Evolutionary conservation across 2,797 vertebrate genomes (phyloP), one percentile per base, ranked within the genome.

Genomic region (Siniperca undulata): DNA sequence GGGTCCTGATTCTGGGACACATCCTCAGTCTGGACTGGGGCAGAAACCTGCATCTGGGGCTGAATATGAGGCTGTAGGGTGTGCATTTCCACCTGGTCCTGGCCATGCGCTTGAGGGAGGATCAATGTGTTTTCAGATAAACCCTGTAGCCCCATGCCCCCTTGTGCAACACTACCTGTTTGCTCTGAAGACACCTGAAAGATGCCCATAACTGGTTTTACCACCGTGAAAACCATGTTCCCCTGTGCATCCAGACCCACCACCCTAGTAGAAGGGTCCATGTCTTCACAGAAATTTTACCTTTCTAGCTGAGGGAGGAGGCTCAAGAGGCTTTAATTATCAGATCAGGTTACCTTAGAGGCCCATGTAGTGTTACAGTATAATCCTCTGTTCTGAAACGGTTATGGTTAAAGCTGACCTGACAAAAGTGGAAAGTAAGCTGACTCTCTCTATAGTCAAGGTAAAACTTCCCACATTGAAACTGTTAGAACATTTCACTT

Each of bases 191-290:
- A 76, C 27, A 95, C 87, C 62, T 95, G 95, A 30, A 94, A 94
- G 82, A 94, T 92, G 30, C 94, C 85, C 95, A 95, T 93, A 2
- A 95, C 92, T 3, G 95, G 94, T 70, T 95, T 95, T 3, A 94
- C 94, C 52, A 95, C 89, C 0, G 93, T 93, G 87, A 95, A 95
- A 22, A 95, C 74, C 93, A 95, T 87, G 90, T 95, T 95, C 14
- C 93, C 92, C 80, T 94, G 94, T 13, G 92, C 84, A 52, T 94
- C 93, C 88, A 95, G 77, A 60, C 93, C 85, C 87, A 94, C 69
- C 60, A 95, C 30, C 48, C 90, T 61, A 0, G 92, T 46, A 4
- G 92, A 83, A 2, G 88, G 90, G n/a, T 95, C 95, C 95, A 95
- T 95, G 53, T 68, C 72, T 56, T 62, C 22, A 10, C 8, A 60